Percentiles rank a stretch among this genome's conserved stretches.
phyloP scores from a whole-genome alignment of 2,113 vertebrate species.

The Pterocles gutturalis region DNA sequence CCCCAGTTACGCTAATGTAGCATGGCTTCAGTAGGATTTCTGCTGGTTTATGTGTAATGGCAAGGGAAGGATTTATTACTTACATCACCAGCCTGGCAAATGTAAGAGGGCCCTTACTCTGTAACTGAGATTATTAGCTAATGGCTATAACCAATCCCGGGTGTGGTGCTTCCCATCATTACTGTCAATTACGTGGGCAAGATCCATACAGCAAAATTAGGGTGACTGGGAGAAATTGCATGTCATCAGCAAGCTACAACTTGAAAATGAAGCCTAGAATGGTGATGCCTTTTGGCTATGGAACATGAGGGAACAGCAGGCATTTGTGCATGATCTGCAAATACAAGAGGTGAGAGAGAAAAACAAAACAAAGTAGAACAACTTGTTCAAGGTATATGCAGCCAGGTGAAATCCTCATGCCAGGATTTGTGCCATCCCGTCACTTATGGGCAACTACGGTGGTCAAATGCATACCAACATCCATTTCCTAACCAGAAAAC shows the following conservation, averaged over 20 bases:
- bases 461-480: neutral
- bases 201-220: constrained; percentile 35
- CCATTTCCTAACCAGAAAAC: constrained; percentile 17
- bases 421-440: neutral
- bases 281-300: constrained; percentile 55
- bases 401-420: neutral
- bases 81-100: constrained; percentile 1
- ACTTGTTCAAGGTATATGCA: constrained; percentile 5
- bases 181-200: constrained; percentile 42
- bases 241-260: constrained; percentile 41
- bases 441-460: neutral
- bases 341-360: neutral
- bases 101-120: neutral
- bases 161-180: constrained; percentile 26
- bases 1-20: neutral
- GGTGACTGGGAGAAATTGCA: neutral
- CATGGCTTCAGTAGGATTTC: neutral
- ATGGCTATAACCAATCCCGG: constrained; percentile 33
- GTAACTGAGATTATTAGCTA: constrained; percentile 21
- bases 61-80: neutral
- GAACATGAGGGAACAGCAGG: constrained; percentile 55
- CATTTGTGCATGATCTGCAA: constrained; percentile 48
- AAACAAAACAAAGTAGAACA: constrained; percentile 1
- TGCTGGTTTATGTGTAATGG: neutral
- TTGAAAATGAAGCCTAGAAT: constrained; percentile 55